Conservation (phyloP, 2,113 vertebrate species). For the pig (Sus scrofa) region DNA sequence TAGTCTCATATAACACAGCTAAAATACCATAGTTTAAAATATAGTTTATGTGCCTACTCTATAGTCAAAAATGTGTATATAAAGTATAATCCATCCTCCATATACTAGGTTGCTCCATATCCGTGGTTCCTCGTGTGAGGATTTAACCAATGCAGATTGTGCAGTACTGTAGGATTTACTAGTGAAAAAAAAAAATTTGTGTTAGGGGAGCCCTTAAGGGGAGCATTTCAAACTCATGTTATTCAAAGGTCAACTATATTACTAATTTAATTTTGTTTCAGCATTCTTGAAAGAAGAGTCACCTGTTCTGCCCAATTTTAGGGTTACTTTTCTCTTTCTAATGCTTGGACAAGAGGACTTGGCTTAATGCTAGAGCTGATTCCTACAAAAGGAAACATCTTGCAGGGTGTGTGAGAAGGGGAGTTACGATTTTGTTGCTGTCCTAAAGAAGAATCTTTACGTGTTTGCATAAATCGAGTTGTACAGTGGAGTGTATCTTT, state of each 20-base stretch:
- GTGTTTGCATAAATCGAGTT: neutral
- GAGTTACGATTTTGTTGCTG: neutral
- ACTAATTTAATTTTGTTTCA: constrained; percentile 45
- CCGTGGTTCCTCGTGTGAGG: neutral
- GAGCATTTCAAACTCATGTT: neutral
- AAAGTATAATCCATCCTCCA: neutral
- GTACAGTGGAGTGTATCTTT: neutral
- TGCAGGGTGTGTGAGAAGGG: neutral
- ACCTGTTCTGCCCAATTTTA: neutral
- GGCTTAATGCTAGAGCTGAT: neutral
- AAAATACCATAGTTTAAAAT: constrained; percentile 46
- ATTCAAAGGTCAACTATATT: neutral
- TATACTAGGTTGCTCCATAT: neutral
- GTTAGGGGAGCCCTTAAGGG: neutral
- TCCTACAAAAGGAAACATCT: neutral
- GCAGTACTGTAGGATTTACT: neutral
- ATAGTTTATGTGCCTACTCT: neutral
- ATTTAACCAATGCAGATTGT: neutral
- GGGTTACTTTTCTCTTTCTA: neutral
- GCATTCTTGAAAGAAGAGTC: neutral
- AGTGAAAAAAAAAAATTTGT: neutral
- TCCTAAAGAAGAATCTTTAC: neutral
- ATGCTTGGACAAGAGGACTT: neutral
- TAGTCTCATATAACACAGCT: constrained; percentile 9
- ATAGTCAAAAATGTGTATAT: neutral